Evolutionary conservation across 1,140 invertebrate species (phyloP).

Genomic region (Pseudomyrmex dendroicus): DNA sequence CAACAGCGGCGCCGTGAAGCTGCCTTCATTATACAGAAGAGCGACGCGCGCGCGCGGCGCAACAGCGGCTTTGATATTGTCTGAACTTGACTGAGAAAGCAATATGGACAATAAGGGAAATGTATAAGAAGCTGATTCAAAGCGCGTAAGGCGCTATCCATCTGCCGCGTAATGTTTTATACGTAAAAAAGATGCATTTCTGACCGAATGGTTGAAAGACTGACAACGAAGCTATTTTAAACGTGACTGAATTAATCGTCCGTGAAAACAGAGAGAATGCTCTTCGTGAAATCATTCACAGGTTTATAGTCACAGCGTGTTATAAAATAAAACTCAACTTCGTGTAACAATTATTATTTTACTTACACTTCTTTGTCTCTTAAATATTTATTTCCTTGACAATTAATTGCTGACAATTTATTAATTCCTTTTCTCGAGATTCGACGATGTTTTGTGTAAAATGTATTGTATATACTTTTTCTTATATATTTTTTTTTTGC

Average conservation of each 20-base stretch:
- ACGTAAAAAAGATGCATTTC: neutral
- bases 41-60: constrained; percentile 43
- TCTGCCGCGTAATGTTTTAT: constrained; percentile 2
- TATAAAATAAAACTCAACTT: neutral
- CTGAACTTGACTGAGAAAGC: constrained; percentile 58
- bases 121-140: constrained; percentile 63
- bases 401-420: neutral
- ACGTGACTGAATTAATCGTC: constrained; percentile 31
- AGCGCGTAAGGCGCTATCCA: constrained; percentile 39
- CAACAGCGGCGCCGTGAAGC: constrained; percentile 4
- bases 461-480: neutral
- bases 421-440: neutral
- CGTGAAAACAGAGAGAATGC: neutral
- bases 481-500: neutral
- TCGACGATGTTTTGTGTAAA: neutral
- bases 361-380: neutral
- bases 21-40: constrained; percentile 62
- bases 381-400: neutral
- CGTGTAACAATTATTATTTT: neutral
- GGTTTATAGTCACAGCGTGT: neutral
- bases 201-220: neutral
- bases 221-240: neutral
- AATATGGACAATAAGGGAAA: constrained; percentile 63
- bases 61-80: constrained; percentile 68
- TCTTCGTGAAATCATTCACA: neutral